These are phyloP conservation scores for Peromyscus eremicus DNA, from an alignment of 2,797 vertebrate genomes.

Conservation along the genomic window DNA sequence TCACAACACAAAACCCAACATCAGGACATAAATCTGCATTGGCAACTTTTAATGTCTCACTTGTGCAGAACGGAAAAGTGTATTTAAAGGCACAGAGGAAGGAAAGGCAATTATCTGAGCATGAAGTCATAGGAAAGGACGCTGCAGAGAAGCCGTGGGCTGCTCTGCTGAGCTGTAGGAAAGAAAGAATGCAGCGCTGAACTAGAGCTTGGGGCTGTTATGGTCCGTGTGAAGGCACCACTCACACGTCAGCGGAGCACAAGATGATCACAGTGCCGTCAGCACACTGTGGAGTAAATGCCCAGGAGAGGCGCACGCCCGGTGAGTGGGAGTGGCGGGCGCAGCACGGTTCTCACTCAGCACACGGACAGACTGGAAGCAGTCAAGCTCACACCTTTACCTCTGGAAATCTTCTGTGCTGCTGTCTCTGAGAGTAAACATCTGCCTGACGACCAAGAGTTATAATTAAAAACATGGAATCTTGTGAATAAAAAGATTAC, in stretches of 20 bases:
- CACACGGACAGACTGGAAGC: constrained; percentile 33
- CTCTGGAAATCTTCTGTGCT: constrained; percentile 33
- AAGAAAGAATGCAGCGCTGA: constrained; percentile 62
- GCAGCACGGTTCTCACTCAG: constrained; percentile 52
- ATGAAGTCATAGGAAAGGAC: constrained; percentile 43
- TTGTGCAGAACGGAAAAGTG: constrained; percentile 76
- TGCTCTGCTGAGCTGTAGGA: constrained; percentile 58
- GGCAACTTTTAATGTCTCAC: constrained; percentile 81
- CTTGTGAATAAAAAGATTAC: constrained; percentile 69
- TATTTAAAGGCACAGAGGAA: constrained; percentile 82
- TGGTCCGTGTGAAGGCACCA: constrained; percentile 59
- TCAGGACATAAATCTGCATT: constrained; percentile 56
- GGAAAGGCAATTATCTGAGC: constrained; percentile 77
- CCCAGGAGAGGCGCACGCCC: constrained; percentile 30
- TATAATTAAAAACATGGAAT: constrained; percentile 64
- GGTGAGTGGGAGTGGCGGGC: background rate
- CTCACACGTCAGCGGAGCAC: constrained; percentile 50
- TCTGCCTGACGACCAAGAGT: constrained; percentile 61
- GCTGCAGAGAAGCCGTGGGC: constrained; percentile 28
- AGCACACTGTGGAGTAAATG: constrained; percentile 52
- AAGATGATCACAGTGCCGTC: background rate
- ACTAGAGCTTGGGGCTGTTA: constrained; percentile 54
- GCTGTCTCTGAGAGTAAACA: constrained; percentile 64
- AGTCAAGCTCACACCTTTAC: constrained; percentile 32
- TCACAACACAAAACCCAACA: constrained; percentile 58